Evolutionary conservation across 2,888 invertebrate species (phyloP).

Genomic region (Caenorhabditis plicata): DNA sequence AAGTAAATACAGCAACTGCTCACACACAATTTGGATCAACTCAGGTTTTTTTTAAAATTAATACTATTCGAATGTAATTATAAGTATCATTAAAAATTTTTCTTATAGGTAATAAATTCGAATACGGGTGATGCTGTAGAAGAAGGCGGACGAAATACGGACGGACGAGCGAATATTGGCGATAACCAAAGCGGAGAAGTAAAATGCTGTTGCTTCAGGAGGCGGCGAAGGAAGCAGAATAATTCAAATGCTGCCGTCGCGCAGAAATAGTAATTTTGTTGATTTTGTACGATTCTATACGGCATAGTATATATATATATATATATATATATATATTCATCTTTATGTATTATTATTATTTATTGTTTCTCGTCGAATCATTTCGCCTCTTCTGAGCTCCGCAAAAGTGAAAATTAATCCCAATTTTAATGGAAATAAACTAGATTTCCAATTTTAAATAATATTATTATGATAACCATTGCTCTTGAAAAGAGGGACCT

Average conservation of each 20-base stretch:
- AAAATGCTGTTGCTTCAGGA: constrained; percentile 64
- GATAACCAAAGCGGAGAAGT: constrained; percentile 54
- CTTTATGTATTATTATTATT: too few species aligned
- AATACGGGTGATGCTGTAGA: constrained; percentile 62
- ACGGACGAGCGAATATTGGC: constrained; percentile 30
- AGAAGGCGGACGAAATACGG: constrained; percentile 39
- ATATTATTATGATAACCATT: too few species aligned
- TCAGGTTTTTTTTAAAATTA: constrained; percentile 44
- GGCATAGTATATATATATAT: too few species aligned
- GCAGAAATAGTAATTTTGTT: constrained; percentile 43
- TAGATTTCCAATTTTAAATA: too few species aligned
- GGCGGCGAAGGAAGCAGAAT: constrained; percentile 59
- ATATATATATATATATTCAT: too few species aligned
- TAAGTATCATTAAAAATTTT: neutral
- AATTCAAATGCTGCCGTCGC: constrained; percentile 12
- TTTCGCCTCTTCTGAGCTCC: too few species aligned
- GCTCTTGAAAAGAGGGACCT: too few species aligned
- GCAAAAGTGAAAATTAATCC: too few species aligned
- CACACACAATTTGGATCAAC: constrained; percentile 60
- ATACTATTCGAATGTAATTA: neutral
- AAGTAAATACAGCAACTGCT: constrained; percentile 28
- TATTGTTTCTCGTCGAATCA: too few species aligned
- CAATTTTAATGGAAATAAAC: too few species aligned
- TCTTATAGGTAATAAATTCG: constrained; percentile 63
- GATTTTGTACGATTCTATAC: too few species aligned